phyloP scores from a whole-genome alignment of 2,797 vertebrate species.

The Alcedo quadribrachys region DNA sequence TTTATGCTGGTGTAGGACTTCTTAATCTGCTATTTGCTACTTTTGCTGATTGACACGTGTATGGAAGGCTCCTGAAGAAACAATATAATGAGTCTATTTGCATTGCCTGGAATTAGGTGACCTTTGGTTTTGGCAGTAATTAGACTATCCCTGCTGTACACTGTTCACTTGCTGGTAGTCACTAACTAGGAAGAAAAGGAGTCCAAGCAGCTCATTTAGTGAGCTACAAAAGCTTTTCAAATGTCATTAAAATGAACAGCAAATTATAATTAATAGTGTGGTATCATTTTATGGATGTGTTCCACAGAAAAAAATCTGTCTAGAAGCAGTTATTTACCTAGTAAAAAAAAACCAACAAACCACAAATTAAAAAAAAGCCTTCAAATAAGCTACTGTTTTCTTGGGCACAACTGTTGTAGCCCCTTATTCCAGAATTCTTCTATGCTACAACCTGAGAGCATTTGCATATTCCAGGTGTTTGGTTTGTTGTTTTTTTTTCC shows the following conservation, averaged over 20 bases:
- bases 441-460: not conserved
- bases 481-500: not conserved
- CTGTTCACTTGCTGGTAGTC: constrained; percentile 73
- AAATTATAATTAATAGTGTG: constrained; percentile 45
- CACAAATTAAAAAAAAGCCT: not conserved
- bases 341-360: not conserved
- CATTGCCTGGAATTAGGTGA: constrained; percentile 86
- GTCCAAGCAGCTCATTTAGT: constrained; percentile 79
- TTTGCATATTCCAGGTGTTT: not conserved
- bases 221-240: constrained; percentile 82
- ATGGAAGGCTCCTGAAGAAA: constrained; percentile 74
- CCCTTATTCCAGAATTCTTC: not conserved
- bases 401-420: not conserved
- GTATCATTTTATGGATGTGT: constrained; percentile 38
- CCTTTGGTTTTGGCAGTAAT: constrained; percentile 92
- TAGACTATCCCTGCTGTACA: constrained; percentile 81
- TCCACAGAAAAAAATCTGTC: not conserved
- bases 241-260: constrained; percentile 82
- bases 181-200: constrained; percentile 60
- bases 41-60: constrained; percentile 84
- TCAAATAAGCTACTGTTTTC: not conserved
- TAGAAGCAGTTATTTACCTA: not conserved
- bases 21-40: constrained; percentile 63
- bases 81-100: constrained; percentile 87
- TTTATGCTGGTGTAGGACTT: constrained; percentile 24